Evolutionary conservation across 2,888 invertebrate genomes (phyloP).

Genomic region (Eupithecia subumbrata): DNA sequence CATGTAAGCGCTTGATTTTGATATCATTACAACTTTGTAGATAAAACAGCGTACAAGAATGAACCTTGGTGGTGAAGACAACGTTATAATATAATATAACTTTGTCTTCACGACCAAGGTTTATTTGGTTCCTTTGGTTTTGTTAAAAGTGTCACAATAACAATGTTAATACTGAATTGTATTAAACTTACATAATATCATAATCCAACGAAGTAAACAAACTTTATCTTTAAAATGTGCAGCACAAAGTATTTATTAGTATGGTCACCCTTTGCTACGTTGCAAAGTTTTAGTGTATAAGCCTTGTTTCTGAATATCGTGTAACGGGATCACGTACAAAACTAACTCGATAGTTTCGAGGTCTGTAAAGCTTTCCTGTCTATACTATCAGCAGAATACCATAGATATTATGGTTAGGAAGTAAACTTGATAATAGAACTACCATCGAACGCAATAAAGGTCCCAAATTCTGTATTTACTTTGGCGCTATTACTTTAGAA

Average conservation of each 20-base stretch:
- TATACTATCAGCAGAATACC: slow-evolving; percentile 5
- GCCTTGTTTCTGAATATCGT: slow-evolving; percentile 19
- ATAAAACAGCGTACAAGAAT: no score
- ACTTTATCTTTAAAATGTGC: background rate
- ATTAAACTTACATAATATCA: background rate
- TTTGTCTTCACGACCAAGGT: no score
- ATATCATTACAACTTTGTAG: background rate
- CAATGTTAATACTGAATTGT: background rate
- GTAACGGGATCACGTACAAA: slow-evolving; percentile 28
- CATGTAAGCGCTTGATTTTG: background rate
- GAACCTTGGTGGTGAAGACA: background rate
- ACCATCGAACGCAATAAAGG: background rate
- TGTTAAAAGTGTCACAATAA: background rate
- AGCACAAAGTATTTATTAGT: background rate
- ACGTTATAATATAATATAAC: no score
- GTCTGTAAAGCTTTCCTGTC: slow-evolving; percentile 15
- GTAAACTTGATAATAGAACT: background rate
- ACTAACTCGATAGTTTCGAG: slow-evolving; percentile 32
- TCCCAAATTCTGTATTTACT: background rate
- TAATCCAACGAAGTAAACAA: background rate
- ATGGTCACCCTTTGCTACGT: slow-evolving; percentile 25
- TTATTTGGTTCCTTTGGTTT: no score
- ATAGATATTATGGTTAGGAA: background rate
- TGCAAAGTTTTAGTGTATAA: slow-evolving; percentile 22
- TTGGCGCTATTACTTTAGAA: background rate